phyloP scores from a whole-genome alignment of 2,888 invertebrate species.

The Drosophila mimica region DNA sequence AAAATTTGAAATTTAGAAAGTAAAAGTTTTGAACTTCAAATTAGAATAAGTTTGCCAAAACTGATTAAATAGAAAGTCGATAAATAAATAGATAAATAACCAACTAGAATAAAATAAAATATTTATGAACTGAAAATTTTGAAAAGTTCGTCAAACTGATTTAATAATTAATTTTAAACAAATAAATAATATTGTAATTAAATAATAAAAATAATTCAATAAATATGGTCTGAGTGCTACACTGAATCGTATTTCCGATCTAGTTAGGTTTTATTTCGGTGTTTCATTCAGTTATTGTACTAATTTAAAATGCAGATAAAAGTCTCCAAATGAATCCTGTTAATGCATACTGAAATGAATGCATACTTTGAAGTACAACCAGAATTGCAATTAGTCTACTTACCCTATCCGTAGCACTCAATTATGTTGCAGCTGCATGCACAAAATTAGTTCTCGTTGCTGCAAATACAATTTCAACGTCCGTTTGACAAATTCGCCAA shows the following conservation, averaged over 20 bases:
- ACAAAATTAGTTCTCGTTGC: neutral
- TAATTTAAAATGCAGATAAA: neutral
- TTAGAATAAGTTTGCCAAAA: neutral
- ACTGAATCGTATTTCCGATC: too few species aligned
- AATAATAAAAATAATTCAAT: too few species aligned
- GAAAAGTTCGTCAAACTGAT: neutral
- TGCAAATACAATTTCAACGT: slow-evolving; percentile 7
- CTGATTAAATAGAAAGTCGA: neutral
- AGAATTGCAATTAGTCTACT: neutral
- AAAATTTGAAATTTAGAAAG: too few species aligned
- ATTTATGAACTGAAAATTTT: neutral
- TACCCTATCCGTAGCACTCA: neutral
- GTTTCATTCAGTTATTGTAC: too few species aligned
- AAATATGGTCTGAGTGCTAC: too few species aligned
- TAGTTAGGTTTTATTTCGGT: too few species aligned
- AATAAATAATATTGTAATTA: too few species aligned
- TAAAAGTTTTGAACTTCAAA: neutral
- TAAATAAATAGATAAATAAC: too few species aligned
- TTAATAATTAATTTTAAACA: too few species aligned
- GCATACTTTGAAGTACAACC: too few species aligned
- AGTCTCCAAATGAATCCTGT: neutral
- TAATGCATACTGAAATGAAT: too few species aligned
- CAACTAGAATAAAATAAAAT: neutral
- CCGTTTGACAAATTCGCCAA: slow-evolving; percentile 3
- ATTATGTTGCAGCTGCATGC: neutral